These are phyloP conservation scores for Holothuria leucospilota DNA, from an alignment of 53 echinoderm and acorn worm species.

Conservation along the genomic window DNA sequence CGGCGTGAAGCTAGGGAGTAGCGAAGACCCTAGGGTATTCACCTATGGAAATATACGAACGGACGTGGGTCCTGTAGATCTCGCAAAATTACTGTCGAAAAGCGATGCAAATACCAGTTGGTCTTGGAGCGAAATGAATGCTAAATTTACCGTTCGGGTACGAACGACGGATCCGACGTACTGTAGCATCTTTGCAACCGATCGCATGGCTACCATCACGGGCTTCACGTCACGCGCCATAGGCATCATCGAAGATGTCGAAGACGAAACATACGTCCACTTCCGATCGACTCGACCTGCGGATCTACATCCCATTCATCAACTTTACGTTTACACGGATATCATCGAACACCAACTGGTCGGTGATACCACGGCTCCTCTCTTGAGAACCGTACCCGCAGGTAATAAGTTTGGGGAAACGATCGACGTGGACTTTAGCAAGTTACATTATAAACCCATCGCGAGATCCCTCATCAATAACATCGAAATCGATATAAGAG, in stretches of 20 bases:
- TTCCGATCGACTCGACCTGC: background rate
- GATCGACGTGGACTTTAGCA: slow-evolving; percentile 38
- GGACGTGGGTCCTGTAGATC: no score
- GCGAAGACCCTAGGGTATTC: no score
- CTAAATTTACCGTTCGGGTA: background rate
- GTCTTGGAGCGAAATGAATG: background rate
- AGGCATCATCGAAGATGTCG: no score
- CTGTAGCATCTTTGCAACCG: background rate
- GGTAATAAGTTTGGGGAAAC: slow-evolving; percentile 29
- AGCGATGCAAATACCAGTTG: no score
- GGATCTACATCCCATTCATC: background rate
- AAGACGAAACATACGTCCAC: background rate
- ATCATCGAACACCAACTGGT: slow-evolving; percentile 58
- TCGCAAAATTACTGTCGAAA: no score
- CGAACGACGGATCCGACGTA: background rate
- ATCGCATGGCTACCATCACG: background rate
- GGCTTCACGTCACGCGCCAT: background rate
- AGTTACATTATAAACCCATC: slow-evolving; percentile 66
- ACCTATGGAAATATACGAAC: no score
- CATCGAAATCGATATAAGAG: no score
- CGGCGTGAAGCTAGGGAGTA: background rate
- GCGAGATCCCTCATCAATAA: slow-evolving; percentile 53
- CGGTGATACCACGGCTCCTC: slow-evolving; percentile 70
- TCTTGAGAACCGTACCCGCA: slow-evolving; percentile 60
- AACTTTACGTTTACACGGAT: background rate